Conservation (phyloP, 2,888 invertebrate genomes). For the Holacanthella duospinosa region DNA sequence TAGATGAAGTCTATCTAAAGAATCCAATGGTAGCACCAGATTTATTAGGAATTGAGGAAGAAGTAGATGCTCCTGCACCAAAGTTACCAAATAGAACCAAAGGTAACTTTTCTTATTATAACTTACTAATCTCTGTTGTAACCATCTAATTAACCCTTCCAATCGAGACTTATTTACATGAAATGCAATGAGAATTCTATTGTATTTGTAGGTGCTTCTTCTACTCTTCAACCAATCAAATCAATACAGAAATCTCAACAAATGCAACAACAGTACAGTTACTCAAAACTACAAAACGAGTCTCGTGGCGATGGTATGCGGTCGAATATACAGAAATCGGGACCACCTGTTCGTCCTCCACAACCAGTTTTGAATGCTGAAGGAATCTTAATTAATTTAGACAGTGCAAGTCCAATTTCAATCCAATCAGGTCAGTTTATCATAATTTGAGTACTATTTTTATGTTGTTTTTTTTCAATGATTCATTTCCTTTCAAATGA, state of each 20-base stretch:
- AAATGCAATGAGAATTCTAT: not conserved
- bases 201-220: not conserved
- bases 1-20: conserved; percentile 65
- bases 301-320: conserved; percentile 38
- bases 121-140: no score
- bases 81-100: conserved; percentile 46
- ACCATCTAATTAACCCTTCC: no score
- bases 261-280: conserved; percentile 60
- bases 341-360: conserved; percentile 30
- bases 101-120: conserved; percentile 38
- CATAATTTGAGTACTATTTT: not conserved
- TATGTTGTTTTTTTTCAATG: not conserved
- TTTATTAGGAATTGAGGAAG: conserved; percentile 46
- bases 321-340: conserved; percentile 40
- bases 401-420: conserved; percentile 42
- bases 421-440: not conserved
- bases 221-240: conserved; percentile 5
- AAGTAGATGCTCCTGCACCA: conserved; percentile 38
- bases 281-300: conserved; percentile 72
- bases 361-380: conserved; percentile 45
- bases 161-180: no score
- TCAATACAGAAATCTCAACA: conserved; percentile 31
- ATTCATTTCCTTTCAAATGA: not conserved
- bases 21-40: conserved; percentile 66
- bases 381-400: conserved; percentile 64